Evolutionary conservation across 2,113 vertebrate genomes (phyloP).

Genomic region (Phrynocephalus versicolor): DNA sequence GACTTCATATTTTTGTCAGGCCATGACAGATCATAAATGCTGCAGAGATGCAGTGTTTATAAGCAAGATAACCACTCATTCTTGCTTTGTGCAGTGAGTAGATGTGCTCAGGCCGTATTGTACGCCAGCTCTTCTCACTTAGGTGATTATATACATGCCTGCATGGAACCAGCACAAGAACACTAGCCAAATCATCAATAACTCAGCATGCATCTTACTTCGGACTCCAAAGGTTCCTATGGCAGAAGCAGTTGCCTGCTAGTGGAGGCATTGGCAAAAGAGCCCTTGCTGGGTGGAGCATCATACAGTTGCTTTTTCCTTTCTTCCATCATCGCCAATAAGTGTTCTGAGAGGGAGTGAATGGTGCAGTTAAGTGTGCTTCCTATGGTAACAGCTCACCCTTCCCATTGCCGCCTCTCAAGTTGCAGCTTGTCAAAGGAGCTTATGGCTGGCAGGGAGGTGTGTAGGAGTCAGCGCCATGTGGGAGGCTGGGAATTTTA

Average conservation of each 20-base stretch:
- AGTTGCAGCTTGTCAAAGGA: constrained; percentile 8
- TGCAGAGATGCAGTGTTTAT: neutral
- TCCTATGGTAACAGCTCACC: neutral
- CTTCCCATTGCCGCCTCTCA: constrained; percentile 15
- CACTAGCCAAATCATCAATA: neutral
- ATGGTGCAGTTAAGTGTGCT: neutral
- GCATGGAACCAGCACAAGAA: neutral
- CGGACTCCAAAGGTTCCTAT: neutral
- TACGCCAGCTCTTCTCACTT: neutral
- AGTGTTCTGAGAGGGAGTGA: constrained; percentile 26
- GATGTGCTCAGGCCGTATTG: neutral
- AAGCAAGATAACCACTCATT: neutral
- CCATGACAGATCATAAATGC: neutral
- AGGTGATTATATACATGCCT: neutral
- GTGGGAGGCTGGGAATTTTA: constrained; percentile 33
- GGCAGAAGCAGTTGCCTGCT: neutral
- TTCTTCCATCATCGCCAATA: constrained; percentile 22
- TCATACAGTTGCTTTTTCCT: constrained; percentile 22
- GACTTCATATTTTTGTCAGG: neutral
- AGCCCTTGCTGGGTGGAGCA: neutral
- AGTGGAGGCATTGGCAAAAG: neutral
- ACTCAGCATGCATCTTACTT: neutral
- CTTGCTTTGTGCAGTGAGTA: neutral
- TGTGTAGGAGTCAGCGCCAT: neutral
- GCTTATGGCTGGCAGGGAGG: neutral